phyloP scores from a whole-genome alignment of 2,113 vertebrate species.

The Coptodon bakossiorum region DNA sequence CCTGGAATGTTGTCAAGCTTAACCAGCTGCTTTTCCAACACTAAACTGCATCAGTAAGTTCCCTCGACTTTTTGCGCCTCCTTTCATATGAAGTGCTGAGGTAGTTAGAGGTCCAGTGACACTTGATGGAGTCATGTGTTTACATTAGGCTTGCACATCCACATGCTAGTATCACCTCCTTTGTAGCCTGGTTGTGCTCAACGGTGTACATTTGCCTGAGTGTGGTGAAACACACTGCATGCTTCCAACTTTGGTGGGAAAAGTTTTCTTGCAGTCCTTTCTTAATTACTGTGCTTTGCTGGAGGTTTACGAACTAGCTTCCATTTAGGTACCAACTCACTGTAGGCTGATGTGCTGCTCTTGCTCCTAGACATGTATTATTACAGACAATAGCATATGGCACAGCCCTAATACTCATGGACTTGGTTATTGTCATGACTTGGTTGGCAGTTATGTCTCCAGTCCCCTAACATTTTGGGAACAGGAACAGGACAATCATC shows the following conservation, averaged over 20 bases:
- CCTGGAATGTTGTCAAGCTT: background rate
- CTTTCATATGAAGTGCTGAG: background rate
- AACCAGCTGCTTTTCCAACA: background rate
- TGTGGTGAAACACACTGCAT: background rate
- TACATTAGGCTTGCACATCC: background rate
- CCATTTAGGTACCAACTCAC: background rate
- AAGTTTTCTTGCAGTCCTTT: background rate
- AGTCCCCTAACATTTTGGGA: background rate
- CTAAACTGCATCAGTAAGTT: background rate
- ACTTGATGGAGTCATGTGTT: background rate
- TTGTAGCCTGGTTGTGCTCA: accelerated
- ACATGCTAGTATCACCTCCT: background rate
- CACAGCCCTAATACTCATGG: background rate
- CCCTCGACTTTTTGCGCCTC: background rate
- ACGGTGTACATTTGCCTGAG: accelerated
- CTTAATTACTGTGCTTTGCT: accelerated
- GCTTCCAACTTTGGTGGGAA: accelerated
- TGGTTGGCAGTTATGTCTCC: background rate
- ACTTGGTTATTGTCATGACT: background rate
- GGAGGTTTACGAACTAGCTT: accelerated
- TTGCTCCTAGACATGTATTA: background rate
- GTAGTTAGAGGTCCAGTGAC: background rate
- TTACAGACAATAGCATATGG: background rate
- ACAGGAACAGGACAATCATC: accelerated
- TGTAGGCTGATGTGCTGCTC: background rate